Evolutionary conservation across 1,140 invertebrate genomes (phyloP).

Genomic region (Euwallacea fornicatus): DNA sequence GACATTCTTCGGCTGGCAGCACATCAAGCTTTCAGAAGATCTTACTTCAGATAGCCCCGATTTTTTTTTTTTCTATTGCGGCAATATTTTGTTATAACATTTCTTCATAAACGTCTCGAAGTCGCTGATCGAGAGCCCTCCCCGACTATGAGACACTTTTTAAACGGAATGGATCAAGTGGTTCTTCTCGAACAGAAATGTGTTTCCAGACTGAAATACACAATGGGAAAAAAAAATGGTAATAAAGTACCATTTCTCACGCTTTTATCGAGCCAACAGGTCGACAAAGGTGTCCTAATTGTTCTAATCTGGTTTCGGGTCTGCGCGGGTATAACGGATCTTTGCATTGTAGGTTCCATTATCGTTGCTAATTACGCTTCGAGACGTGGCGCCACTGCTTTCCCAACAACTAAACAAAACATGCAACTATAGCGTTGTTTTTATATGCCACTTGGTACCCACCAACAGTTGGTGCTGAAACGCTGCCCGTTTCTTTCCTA

Average conservation of each 20-base stretch:
- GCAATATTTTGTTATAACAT: constrained; percentile 21
- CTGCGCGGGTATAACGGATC: constrained; percentile 15
- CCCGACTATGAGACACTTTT: background rate
- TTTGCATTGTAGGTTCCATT: constrained; percentile 24
- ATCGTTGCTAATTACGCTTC: constrained; percentile 21
- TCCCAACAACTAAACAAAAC: constrained; percentile 22
- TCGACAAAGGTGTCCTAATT: constrained; percentile 27
- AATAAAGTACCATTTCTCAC: constrained; percentile 14
- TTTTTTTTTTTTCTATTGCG: constrained; percentile 24
- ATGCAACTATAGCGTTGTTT: too few species aligned
- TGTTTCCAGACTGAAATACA: background rate
- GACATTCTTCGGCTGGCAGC: constrained; percentile 27
- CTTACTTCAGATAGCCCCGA: constrained; percentile 19
- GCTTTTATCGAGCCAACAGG: constrained; percentile 13
- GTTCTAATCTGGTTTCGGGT: constrained; percentile 25
- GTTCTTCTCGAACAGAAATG: background rate
- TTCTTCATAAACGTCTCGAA: constrained; percentile 8
- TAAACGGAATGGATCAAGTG: background rate
- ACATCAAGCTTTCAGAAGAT: constrained; percentile 28
- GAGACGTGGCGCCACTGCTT: constrained; percentile 24
- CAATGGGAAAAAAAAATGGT: background rate
- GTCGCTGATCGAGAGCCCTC: background rate
- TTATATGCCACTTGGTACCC: too few species aligned
- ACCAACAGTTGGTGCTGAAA: too few species aligned
- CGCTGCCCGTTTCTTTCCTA: too few species aligned